Base-by-base conservation (phyloP, 2,113 vertebrate species). In the Setophaga petechia region DNA sequence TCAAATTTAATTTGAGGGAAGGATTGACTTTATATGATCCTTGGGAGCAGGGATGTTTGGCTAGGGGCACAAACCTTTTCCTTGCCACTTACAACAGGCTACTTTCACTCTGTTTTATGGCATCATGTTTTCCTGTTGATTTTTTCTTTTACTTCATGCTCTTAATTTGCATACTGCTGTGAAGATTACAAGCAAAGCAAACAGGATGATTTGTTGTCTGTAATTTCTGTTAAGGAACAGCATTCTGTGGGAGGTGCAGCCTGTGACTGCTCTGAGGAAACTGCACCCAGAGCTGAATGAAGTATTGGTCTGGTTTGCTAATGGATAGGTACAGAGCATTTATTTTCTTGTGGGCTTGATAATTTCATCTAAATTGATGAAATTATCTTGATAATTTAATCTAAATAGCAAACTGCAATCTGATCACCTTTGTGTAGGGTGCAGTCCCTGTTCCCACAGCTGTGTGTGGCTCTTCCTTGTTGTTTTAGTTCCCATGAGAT, bases 371-470 rank as follows among this genome's bases (percentile, higher is more conserved):
- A 13, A 73, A 69, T 25, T 44, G 43, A 44, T 44, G 43, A 44
- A 17, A 44, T 44, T 18, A 44, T 18, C 37, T 83, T 73, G 27
- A 27, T 41, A 8, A 35, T 91, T 80, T 24, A 1, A 0, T 46
- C 39, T n/a, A 13, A 74, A 71, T 27, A 43, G 10, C 47, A 81
- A 28, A 10, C 44, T 84, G 12, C 35, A 58, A 15, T 46, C 13
- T 41, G 37, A 13, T 2, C 5, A 19, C n/a, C 37, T 19, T 66
- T 0, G 0, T 52, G 54, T 12, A 30, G 51, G 46, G 10, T 37
- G 5, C 2, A 3, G 11, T 61, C 55, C 43, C 27, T 3, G 4
- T 11, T 17, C 49, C 21, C 43, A 84, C 28, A 46, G 37, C 25
- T 74, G 5, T 37, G 10, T 3, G 0, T 54, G 77, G 43, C n/a